These are phyloP conservation scores for Charanyca ferruginea DNA, from an alignment of 2,888 invertebrate species.

Conservation along the genomic window DNA sequence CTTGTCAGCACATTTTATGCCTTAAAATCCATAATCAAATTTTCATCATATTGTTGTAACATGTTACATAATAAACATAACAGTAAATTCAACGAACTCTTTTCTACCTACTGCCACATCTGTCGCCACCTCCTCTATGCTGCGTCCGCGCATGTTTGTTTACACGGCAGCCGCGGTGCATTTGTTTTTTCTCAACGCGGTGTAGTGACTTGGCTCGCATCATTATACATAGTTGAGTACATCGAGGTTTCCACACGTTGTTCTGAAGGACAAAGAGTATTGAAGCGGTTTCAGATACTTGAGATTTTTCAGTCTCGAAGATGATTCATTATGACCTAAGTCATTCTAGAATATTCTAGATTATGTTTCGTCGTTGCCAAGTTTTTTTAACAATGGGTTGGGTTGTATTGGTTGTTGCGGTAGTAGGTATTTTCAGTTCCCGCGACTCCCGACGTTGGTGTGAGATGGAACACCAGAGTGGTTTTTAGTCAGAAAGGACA, in stretches of 20 bases:
- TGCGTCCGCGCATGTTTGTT: conserved; percentile 77
- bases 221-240: conserved; percentile 67
- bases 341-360: conserved; percentile 9
- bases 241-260: conserved; percentile 61
- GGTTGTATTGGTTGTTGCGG: too few relatives aligned
- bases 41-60: too few relatives aligned
- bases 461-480: too few relatives aligned
- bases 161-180: conserved; percentile 79
- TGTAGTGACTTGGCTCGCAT: conserved; percentile 74
- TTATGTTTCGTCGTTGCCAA: conserved; percentile 10
- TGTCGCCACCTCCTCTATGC: conserved; percentile 47
- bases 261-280: conserved; percentile 37
- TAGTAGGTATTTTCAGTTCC: too few relatives aligned
- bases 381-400: too few relatives aligned
- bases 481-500: too few relatives aligned
- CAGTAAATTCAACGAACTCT: neutral
- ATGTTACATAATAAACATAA: too few relatives aligned
- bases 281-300: conserved; percentile 5
- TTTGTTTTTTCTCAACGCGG: conserved; percentile 82
- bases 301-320: conserved; percentile 16
- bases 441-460: too few relatives aligned
- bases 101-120: conserved; percentile 63
- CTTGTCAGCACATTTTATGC: too few relatives aligned
- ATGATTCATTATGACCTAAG: conserved; percentile 31
- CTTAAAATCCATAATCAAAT: too few relatives aligned